Conservation (phyloP, 2,888 invertebrate genomes). For the Kryphioiulus occultus region DNA sequence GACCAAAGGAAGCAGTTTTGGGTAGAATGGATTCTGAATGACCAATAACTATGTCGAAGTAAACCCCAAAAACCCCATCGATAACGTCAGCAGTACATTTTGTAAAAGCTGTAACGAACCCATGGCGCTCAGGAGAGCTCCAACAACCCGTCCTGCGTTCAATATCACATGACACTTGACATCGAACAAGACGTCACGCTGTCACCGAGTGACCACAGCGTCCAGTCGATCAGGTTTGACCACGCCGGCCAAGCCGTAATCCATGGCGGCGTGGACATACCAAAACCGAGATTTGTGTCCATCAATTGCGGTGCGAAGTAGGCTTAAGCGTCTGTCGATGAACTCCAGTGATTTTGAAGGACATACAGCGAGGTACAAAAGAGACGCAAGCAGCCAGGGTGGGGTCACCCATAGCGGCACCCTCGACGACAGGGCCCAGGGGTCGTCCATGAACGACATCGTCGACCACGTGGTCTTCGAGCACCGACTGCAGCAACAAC, state of each 20-base stretch:
- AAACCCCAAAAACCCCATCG: too few species aligned
- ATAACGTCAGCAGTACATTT: too few species aligned
- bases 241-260: neutral
- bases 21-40: too few species aligned
- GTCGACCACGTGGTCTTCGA: neutral
- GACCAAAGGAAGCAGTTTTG: too few species aligned
- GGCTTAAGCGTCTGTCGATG: slow-evolving; percentile 12
- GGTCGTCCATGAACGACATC: neutral
- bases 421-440: neutral
- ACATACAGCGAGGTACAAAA: slow-evolving; percentile 10
- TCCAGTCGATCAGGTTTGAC: slow-evolving; percentile 20
- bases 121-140: too few species aligned
- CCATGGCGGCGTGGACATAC: neutral
- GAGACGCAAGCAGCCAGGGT: slow-evolving; percentile 10
- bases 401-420: neutral
- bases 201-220: neutral
- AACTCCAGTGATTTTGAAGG: slow-evolving; percentile 30
- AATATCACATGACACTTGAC: too few species aligned
- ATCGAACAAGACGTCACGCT: neutral
- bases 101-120: too few species aligned
- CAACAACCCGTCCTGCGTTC: too few species aligned
- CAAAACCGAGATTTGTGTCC: neutral
- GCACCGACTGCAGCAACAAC: neutral
- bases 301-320: neutral
- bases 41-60: too few species aligned